These are phyloP conservation scores for Pleuronectes platessa DNA, from an alignment of 2,113 vertebrate genomes.

Conservation along the genomic window DNA sequence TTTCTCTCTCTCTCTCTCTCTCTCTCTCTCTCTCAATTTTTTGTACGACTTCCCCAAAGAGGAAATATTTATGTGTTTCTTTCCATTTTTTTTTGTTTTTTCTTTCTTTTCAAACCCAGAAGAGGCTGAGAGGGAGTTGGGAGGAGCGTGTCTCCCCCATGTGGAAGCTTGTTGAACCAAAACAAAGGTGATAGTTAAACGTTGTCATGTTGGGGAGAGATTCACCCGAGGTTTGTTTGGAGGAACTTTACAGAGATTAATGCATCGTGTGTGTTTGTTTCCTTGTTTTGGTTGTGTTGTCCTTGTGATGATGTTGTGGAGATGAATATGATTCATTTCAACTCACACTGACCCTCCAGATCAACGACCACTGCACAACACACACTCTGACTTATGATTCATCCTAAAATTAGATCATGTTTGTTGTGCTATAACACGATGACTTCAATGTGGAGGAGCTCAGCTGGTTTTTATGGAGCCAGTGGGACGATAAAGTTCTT, in stretches of 20 bases:
- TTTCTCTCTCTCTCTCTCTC: background rate
- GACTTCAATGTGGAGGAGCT: background rate
- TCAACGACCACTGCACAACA: background rate
- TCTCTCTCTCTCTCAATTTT: background rate
- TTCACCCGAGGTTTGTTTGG: constrained; percentile 2
- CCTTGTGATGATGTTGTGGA: background rate
- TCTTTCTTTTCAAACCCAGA: constrained; percentile 1
- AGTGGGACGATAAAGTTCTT: background rate
- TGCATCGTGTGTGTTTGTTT: background rate
- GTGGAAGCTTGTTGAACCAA: constrained; percentile 70
- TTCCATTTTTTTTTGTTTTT: constrained; percentile 30
- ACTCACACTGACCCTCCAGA: background rate
- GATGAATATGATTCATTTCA: background rate
- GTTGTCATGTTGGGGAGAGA: background rate
- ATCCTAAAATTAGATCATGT: constrained; percentile 19
- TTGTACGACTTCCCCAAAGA: constrained; percentile 55
- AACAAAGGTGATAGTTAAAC: constrained; percentile 38
- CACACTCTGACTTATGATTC: background rate
- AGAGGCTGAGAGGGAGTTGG: constrained; percentile 18
- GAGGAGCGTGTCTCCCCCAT: constrained; percentile 75
- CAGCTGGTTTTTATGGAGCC: constrained; percentile 6
- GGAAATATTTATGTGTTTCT: constrained; percentile 72
- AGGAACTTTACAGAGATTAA: background rate
- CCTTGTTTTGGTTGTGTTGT: background rate
- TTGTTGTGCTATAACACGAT: constrained; percentile 21